phyloP scores from a whole-genome alignment of 2,888 invertebrate species.

The Eupsilia transversa region DNA sequence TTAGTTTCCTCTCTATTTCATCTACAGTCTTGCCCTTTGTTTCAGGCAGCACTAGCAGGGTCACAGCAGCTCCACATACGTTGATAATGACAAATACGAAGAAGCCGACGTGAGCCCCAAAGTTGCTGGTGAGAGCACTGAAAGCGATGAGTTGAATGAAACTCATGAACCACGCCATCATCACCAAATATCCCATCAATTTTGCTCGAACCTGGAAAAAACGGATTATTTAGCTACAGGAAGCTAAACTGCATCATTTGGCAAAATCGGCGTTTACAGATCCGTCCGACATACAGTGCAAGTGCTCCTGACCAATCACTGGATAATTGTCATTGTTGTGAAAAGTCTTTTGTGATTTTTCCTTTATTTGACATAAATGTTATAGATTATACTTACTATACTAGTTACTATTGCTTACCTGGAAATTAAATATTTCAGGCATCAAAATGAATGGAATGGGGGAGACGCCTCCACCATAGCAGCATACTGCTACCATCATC shows the following conservation, averaged over 20 bases:
- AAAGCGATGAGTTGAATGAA: slow-evolving; percentile 72
- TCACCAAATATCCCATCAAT: slow-evolving; percentile 72
- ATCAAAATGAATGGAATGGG: slow-evolving; percentile 76
- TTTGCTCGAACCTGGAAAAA: slow-evolving; percentile 77
- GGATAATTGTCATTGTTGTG: too few relatives aligned
- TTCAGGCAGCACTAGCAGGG: slow-evolving; percentile 79
- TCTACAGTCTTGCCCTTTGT: slow-evolving; percentile 83
- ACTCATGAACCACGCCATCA: slow-evolving; percentile 71
- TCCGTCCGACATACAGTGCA: background rate
- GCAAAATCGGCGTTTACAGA: too few relatives aligned
- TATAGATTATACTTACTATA: too few relatives aligned
- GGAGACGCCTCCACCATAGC: slow-evolving; percentile 73
- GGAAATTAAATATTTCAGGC: slow-evolving; percentile 79
- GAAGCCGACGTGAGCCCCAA: slow-evolving; percentile 80
- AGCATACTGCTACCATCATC: slow-evolving; percentile 68
- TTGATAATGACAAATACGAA: slow-evolving; percentile 78
- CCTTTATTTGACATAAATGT: too few relatives aligned
- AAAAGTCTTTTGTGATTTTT: too few relatives aligned
- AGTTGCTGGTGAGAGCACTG: slow-evolving; percentile 63
- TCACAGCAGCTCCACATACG: slow-evolving; percentile 73
- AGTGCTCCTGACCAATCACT: background rate
- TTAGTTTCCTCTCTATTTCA: slow-evolving; percentile 73
- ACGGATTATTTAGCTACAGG: background rate
- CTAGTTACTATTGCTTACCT: slow-evolving; percentile 70
- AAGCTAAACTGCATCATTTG: too few relatives aligned